phyloP scores from a whole-genome alignment of 2,113 vertebrate genomes.

The Polypterus senegalus region DNA sequence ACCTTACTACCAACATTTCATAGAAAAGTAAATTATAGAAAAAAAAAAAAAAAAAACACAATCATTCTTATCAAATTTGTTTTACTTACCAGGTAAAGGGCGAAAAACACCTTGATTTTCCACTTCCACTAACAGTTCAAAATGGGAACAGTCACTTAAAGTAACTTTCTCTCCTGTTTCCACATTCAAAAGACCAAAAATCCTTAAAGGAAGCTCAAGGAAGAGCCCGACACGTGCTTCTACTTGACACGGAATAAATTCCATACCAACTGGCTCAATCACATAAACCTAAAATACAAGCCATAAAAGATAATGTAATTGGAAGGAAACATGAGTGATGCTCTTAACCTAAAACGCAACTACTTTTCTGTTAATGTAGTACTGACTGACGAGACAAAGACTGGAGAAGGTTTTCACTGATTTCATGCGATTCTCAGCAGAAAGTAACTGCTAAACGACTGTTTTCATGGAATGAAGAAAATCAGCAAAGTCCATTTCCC shows the following conservation, averaged over 20 bases:
- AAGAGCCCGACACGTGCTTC: constrained; percentile 61
- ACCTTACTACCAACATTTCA: too few relatives aligned
- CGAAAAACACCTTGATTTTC: constrained; percentile 70
- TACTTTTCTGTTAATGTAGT: too few relatives aligned
- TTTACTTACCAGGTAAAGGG: constrained; percentile 54
- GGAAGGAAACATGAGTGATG: background rate
- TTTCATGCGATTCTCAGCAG: too few relatives aligned
- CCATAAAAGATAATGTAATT: background rate
- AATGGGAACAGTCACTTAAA: constrained; percentile 84
- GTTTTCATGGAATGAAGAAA: too few relatives aligned
- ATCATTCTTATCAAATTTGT: too few relatives aligned
- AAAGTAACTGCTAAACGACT: too few relatives aligned
- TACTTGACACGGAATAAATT: constrained; percentile 69
- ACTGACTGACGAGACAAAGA: too few relatives aligned
- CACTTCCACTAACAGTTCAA: constrained; percentile 66
- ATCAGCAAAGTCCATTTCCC: too few relatives aligned
- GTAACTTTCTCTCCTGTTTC: constrained; percentile 46
- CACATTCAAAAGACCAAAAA: constrained; percentile 53
- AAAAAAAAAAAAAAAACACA: too few relatives aligned
- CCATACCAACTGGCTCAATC: constrained; percentile 79
- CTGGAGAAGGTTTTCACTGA: too few relatives aligned
- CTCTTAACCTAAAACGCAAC: too few relatives aligned
- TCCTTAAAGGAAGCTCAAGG: constrained; percentile 74
- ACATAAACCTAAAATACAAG: constrained; percentile 64
- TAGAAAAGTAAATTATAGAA: too few relatives aligned